A percentile compares a stretch with the other conserved stretches of the same genome.
Evolutionary conservation across 2,113 vertebrate species (phyloP).

Genomic region (Acinonyx jubatus): DNA sequence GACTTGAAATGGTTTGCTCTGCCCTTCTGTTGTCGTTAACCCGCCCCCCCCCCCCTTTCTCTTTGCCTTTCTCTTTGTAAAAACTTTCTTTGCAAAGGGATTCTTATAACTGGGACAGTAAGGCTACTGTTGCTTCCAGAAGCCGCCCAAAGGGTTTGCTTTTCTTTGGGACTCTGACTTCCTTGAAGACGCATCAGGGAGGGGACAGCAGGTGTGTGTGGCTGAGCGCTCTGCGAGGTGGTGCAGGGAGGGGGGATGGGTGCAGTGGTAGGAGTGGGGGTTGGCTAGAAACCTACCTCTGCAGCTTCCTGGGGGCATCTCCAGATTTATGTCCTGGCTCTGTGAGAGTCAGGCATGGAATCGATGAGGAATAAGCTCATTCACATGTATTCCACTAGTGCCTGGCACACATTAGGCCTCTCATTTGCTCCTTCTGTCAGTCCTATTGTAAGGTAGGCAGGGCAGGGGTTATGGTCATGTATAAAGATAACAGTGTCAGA

Average conservation of each 20-base stretch:
- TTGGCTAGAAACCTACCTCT: background rate
- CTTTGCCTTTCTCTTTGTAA: conserved; percentile 71
- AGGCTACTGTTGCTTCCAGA: conserved; percentile 75
- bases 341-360: background rate
- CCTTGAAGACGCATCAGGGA: conserved; percentile 68
- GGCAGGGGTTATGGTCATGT: background rate
- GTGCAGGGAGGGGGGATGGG: background rate
- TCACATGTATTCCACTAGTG: background rate
- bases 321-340: background rate
- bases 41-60: conserved; percentile 18
- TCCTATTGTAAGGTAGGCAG: background rate
- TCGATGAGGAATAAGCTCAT: background rate
- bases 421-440: background rate
- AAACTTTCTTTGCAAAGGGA: conserved; percentile 76
- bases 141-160: conserved; percentile 75
- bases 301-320: background rate
- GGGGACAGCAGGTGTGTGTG: conserved; percentile 68
- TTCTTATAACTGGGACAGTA: conserved; percentile 75
- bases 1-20: conserved; percentile 73
- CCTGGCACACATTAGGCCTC: background rate
- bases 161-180: conserved; percentile 73
- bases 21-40: conserved; percentile 72
- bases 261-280: background rate
- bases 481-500: background rate
- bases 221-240: background rate